These are phyloP conservation scores for Diabrotica balteata DNA, from an alignment of 2,888 invertebrate genomes.

Conservation along the genomic window DNA sequence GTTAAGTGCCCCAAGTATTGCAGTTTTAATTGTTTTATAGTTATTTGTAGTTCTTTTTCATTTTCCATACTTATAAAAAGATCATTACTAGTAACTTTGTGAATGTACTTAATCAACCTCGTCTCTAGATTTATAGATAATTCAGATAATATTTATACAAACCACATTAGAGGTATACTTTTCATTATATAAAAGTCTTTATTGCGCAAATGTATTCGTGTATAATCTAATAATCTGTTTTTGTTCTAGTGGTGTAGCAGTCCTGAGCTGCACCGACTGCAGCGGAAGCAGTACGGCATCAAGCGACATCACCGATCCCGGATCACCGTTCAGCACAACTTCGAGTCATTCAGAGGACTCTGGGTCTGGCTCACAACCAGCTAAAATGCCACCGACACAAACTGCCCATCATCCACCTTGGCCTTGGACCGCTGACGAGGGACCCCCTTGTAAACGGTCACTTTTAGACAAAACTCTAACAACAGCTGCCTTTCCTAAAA, in stretches of 20 bases:
- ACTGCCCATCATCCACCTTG: constrained; percentile 50
- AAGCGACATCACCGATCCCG: constrained; percentile 87
- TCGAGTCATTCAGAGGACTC: constrained; percentile 62
- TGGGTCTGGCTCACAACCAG: constrained; percentile 46
- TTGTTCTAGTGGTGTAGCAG: constrained; percentile 81
- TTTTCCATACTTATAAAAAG: no score
- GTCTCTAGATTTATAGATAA: no score
- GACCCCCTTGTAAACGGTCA: constrained; percentile 42
- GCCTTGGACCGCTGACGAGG: constrained; percentile 51
- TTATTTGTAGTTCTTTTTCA: no score
- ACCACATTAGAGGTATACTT: no score
- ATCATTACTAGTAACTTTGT: no score
- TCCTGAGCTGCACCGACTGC: constrained; percentile 78
- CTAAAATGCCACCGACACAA: constrained; percentile 57
- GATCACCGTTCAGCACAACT: constrained; percentile 81
- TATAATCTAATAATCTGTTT: constrained; percentile 10
- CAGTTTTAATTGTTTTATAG: no score
- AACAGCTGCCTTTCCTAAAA: constrained; percentile 49
- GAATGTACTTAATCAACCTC: no score
- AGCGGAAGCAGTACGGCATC: constrained; percentile 65
- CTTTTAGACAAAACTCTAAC: constrained; percentile 41
- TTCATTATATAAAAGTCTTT: no score
- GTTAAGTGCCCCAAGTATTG: no score
- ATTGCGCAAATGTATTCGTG: no score
- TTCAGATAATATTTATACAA: no score